Evolutionary conservation across 2,113 vertebrate genomes (phyloP), one percentile per base, ranked within the genome.

Genomic region (Trinectes maculatus): DNA sequence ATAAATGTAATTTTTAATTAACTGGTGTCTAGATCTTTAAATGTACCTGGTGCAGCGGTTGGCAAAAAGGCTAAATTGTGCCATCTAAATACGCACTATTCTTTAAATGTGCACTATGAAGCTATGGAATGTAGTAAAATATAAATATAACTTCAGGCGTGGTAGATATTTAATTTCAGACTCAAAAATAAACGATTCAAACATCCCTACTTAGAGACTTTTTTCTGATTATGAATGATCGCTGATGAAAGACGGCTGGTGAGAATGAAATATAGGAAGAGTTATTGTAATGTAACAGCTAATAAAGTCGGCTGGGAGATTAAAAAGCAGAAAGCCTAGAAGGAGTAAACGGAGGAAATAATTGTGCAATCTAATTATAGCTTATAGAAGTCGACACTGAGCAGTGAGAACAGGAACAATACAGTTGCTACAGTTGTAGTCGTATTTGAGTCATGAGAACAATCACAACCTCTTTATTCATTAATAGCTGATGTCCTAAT

Each of bases 401-500:
- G 54, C 73, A 21, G 33, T 63, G 29, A 77, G 64, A 63, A 67
- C 29, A 21, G 60, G 18, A 56, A 79, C 64, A 84, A 70, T 62
- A 58, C 28, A 19, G 44, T 49, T 54, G 40, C 60, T 53, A 39
- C 58, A 43, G 56, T 62, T 74, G 49, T 60, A 51, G 37, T 49
- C 25, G 37, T 47, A 71, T 47, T 77, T 57, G 28, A 67, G 51
- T 71, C 56, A 47, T 56, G 42, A 58, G 68, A 66, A 71, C 47
- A 81, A 80, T 77, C 67, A 57, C 59, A 82, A 63, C 28, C 78
- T 74, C 59, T 74, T 74, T 47, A 82, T 75, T 79, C 68, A 74
- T 72, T 74, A 85, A 66, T 57, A 74, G 71, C 59, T 70, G 73
- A 87, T 71, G 62, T 54, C 58, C 57, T 80, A 90, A 90, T 79